Evolutionary conservation across 2,797 vertebrate genomes (phyloP).

Genomic region (Ctenochaetus hawaiiensis): DNA sequence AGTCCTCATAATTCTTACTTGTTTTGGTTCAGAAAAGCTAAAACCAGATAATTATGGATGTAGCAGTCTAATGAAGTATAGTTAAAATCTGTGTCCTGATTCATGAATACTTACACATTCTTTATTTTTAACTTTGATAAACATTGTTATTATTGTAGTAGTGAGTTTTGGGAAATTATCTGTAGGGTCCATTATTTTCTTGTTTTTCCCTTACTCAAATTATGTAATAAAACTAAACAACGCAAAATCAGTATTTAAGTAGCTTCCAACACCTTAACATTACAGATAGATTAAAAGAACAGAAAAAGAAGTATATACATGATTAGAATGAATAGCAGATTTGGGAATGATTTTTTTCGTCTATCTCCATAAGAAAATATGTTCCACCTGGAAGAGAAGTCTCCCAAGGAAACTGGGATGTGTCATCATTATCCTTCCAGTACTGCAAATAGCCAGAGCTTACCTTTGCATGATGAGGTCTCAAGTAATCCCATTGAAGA

Average conservation of each 20-base stretch:
- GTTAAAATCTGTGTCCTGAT: background rate
- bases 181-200: too few species aligned
- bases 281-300: background rate
- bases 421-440: conserved; percentile 70
- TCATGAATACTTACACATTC: background rate
- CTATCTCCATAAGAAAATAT: background rate
- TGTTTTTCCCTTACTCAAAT: background rate
- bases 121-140: background rate
- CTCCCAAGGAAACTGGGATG: conserved; percentile 46
- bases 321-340: background rate
- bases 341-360: conserved; percentile 1
- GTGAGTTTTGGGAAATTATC: too few species aligned
- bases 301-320: background rate
- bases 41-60: background rate
- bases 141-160: background rate
- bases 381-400: conserved; percentile 33
- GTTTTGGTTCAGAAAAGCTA: background rate
- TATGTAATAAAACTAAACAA: too few species aligned
- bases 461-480: conserved; percentile 77
- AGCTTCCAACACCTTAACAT: background rate
- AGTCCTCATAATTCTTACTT: background rate
- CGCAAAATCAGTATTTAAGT: background rate
- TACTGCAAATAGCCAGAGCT: conserved; percentile 81
- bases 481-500: conserved; percentile 75
- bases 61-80: background rate